A percentile compares a stretch with the other conserved stretches of the same genome.
phyloP scores from a whole-genome alignment of 1,140 invertebrate species.

The Drosophila rhopaloa region DNA sequence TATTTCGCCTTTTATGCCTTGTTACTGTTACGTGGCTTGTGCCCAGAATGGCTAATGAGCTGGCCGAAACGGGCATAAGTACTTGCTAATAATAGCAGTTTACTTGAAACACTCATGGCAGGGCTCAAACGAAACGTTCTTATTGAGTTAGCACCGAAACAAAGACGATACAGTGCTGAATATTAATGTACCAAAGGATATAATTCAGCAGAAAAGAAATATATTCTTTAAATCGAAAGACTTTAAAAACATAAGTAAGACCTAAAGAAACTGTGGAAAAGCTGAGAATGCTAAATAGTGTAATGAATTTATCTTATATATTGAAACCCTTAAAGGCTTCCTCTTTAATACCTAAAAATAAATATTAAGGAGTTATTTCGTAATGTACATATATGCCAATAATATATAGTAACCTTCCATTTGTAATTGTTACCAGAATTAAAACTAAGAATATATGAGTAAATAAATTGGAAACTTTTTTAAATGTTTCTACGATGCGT shows the following conservation, averaged over 20 bases:
- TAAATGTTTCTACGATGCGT: too few relatives aligned
- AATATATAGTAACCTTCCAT: too few relatives aligned
- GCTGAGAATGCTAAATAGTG: too few relatives aligned
- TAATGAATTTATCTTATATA: too few relatives aligned
- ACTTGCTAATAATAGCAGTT: constrained; percentile 31
- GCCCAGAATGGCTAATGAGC: constrained; percentile 40
- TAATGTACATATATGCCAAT: too few relatives aligned
- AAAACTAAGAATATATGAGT: too few relatives aligned
- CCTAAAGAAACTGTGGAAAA: too few relatives aligned
- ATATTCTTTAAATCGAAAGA: neutral
- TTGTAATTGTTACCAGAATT: too few relatives aligned
- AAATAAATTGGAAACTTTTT: too few relatives aligned
- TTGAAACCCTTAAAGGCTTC: too few relatives aligned
- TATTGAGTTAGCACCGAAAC: neutral
- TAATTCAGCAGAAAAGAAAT: neutral
- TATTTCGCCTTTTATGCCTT: constrained; percentile 40
- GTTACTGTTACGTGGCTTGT: constrained; percentile 52
- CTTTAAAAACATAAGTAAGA: neutral
- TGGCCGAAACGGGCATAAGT: constrained; percentile 30
- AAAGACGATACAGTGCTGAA: neutral
- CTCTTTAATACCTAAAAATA: too few relatives aligned
- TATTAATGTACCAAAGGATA: constrained; percentile 7
- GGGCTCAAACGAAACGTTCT: neutral
- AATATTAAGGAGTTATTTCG: too few relatives aligned
- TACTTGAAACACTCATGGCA: neutral